phyloP scores from a whole-genome alignment of 2,888 invertebrate species.

The Tetragonisca angustula region DNA sequence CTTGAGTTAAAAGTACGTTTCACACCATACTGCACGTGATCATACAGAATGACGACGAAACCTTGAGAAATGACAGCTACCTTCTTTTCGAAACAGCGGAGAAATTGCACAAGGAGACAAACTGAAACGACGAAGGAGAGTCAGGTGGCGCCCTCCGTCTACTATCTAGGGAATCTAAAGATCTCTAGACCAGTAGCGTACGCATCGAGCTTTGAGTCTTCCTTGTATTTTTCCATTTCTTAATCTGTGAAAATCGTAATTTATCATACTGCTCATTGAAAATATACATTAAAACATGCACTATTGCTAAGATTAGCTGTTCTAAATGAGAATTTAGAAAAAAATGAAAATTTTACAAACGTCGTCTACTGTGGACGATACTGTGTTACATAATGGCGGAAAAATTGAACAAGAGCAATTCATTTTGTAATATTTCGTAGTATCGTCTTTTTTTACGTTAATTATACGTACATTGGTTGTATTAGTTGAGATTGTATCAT shows the following conservation, averaged over 20 bases:
- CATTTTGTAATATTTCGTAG: background rate
- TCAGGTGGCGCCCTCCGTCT: slow-evolving; percentile 33
- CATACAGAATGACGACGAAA: slow-evolving; percentile 11
- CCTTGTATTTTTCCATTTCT: background rate
- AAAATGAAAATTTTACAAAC: background rate
- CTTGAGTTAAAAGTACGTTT: background rate
- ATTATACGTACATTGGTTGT: background rate
- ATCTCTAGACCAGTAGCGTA: background rate
- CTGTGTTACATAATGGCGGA: background rate
- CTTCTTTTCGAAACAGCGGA: slow-evolving; percentile 22
- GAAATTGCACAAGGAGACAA: slow-evolving; percentile 28
- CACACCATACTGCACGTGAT: slow-evolving; percentile 24
- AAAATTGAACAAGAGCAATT: background rate
- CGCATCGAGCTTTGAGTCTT: background rate
- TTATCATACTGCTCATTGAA: background rate
- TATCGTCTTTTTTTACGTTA: background rate
- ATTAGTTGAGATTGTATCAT: background rate
- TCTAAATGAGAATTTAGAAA: too few relatives aligned
- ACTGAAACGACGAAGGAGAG: slow-evolving; percentile 37
- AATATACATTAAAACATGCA: too few relatives aligned
- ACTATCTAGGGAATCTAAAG: background rate
- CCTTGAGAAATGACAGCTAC: slow-evolving; percentile 40
- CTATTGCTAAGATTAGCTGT: background rate
- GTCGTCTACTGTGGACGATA: background rate
- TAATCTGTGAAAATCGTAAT: background rate